Evolutionary conservation across 2,888 invertebrate genomes (phyloP), one percentile per base, ranked within the genome.

Genomic region (Timandra comae): DNA sequence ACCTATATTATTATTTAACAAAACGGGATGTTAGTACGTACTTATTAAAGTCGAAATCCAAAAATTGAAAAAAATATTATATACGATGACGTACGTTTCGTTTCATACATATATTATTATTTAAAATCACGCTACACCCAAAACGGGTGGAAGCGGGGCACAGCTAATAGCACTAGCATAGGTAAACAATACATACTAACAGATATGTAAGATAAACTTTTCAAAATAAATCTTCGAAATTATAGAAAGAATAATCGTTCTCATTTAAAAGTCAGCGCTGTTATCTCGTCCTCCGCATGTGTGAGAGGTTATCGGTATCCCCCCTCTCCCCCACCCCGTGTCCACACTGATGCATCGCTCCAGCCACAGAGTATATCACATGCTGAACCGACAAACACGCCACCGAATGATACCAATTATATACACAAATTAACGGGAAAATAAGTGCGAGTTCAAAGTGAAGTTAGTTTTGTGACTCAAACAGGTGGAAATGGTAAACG

Each of bases 401-500:
- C 43, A 57, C 63, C 59, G 67, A 56, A 59, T 33, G 40, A 11
- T 23, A 7, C 12, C 8, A 7, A 49, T 42, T 40, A 51, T 44
- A 37, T 41, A 52, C 48, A 55, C 39, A 41, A 41, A 22, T 37
- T 27, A 46, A 45, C 46, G 38, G 33, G 46, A 41, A 41, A 35
- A 42, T 49, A 30, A 23, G 16, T 19, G 33, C 29, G 11, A 33
- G 23, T 33, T 27, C 24, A 12, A 12, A 33, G 46, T 43, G 41
- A 54, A 33, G 37, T 19, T 27, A 10, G 29, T 31, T 56, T 64
- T 58, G 65, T n/a, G 64, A 71, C 55, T 56, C 48, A 69, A 75
- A 49, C 52, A 64, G 52, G 66, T 82, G 81, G 81, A 80, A 77
- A 84, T 84, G 82, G 59, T 76, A 72, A 72, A 66, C 79, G 65